Evolutionary conservation across 2,797 vertebrate genomes (phyloP).

Genomic region (Sphenopsis melanotis): DNA sequence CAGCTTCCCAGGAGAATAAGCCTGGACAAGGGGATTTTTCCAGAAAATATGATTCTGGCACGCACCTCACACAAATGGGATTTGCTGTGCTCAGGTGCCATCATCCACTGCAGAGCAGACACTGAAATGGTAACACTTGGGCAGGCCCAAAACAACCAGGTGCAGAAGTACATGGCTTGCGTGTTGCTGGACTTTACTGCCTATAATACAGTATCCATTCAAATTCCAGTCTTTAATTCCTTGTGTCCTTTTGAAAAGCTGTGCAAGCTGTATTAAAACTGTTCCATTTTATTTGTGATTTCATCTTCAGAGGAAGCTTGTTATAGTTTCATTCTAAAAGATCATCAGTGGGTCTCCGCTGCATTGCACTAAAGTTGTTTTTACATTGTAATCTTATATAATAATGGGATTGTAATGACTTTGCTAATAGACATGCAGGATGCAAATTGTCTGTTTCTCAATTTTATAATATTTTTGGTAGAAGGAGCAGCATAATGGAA

Average conservation of each 20-base stretch:
- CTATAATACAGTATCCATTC: background rate
- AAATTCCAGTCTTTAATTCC: background rate
- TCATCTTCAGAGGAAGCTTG: background rate
- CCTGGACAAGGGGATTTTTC: too few relatives aligned
- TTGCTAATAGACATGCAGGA: background rate
- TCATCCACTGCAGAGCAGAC: background rate
- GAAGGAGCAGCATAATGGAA: background rate
- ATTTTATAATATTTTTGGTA: background rate
- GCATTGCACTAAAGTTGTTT: background rate
- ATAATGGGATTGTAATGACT: background rate
- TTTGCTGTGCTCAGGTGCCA: background rate
- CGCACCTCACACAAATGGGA: background rate
- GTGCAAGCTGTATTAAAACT: background rate
- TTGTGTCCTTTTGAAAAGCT: background rate
- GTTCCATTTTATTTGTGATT: background rate
- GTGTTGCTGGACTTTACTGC: background rate
- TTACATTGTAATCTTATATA: background rate
- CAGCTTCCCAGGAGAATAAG: too few relatives aligned
- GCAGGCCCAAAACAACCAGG: fast-evolving
- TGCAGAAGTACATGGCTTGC: background rate
- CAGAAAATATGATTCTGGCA: too few relatives aligned
- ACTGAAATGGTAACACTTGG: background rate
- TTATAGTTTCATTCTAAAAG: background rate
- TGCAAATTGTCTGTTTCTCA: background rate
- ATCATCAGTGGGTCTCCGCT: background rate